Evolutionary conservation across 2,888 invertebrate species (phyloP).

Genomic region (Monopis laevigella): DNA sequence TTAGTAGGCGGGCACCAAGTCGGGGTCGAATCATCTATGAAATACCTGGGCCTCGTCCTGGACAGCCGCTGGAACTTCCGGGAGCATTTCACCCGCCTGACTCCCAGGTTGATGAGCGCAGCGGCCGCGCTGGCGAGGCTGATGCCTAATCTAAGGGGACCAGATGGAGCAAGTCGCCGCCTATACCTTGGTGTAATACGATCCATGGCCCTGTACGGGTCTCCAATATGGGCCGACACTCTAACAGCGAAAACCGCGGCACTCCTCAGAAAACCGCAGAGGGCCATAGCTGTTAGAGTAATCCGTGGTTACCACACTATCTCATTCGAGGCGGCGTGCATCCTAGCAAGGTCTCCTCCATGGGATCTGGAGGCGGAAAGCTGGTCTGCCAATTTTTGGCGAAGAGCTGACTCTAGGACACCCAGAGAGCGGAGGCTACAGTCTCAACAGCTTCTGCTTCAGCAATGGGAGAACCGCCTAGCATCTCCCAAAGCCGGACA

Average conservation of each 20-base stretch:
- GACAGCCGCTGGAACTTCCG: neutral
- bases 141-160: constrained; percentile 2
- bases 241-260: neutral
- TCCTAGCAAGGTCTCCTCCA: too few relatives aligned
- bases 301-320: too few relatives aligned
- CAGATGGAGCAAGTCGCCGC: constrained; percentile 1
- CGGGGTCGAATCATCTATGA: too few relatives aligned
- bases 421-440: neutral
- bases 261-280: neutral
- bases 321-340: too few relatives aligned
- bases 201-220: constrained; percentile 15
- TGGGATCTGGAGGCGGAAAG: too few relatives aligned
- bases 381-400: too few relatives aligned
- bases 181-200: constrained; percentile 12
- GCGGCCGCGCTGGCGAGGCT: too few relatives aligned
- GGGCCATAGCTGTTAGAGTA: too few relatives aligned
- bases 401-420: too few relatives aligned
- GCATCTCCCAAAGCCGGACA: neutral
- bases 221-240: constrained; percentile 13
- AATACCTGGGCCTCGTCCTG: neutral
- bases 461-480: neutral
- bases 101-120: neutral
- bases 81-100: neutral
- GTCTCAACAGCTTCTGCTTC: neutral
- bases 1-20: neutral